These are phyloP conservation scores for Oryzias sinensis DNA, from an alignment of 2,797 vertebrate genomes.

Conservation along the genomic window DNA sequence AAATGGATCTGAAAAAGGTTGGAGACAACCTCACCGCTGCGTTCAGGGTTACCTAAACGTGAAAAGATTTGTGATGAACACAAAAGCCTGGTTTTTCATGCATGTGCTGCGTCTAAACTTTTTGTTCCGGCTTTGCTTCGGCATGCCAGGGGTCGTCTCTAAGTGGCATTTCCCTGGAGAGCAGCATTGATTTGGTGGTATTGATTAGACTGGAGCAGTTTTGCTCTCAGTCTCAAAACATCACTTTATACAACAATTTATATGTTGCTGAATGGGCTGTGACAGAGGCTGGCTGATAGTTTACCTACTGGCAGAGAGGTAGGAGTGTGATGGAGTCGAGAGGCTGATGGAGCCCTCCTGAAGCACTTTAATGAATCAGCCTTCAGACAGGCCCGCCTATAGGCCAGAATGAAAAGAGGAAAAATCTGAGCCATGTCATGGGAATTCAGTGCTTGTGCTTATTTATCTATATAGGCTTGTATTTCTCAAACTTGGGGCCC, in stretches of 20 bases:
- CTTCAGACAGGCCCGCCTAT: conserved; percentile 49
- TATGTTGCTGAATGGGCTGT: conserved; percentile 55
- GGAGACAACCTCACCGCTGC: neutral
- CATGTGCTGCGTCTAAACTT: conserved; percentile 34
- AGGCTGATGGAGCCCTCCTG: conserved; percentile 60
- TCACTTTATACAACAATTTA: conserved; percentile 76
- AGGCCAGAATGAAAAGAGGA: conserved; percentile 44
- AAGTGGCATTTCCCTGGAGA: conserved; percentile 60
- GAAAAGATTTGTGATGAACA: conserved; percentile 40
- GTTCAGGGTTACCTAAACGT: conserved; percentile 15
- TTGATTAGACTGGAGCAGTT: conserved; percentile 72
- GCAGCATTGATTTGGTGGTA: conserved; percentile 69
- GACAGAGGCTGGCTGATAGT: conserved; percentile 65
- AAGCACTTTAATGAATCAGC: conserved; percentile 71
- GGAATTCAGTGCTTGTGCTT: conserved; percentile 65
- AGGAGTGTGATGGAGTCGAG: conserved; percentile 60
- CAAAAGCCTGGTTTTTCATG: conserved; percentile 3
- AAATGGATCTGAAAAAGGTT: too few species aligned
- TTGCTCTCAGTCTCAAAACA: conserved; percentile 72
- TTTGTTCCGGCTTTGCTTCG: conserved; percentile 48
- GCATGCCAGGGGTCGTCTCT: conserved; percentile 44
- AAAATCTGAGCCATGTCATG: conserved; percentile 55
- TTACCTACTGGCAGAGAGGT: conserved; percentile 58
- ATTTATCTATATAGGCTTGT: conserved; percentile 72
- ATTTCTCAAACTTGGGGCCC: conserved; percentile 70